Conservation (phyloP, 2,113 vertebrate genomes). For the Gadus macrocephalus region DNA sequence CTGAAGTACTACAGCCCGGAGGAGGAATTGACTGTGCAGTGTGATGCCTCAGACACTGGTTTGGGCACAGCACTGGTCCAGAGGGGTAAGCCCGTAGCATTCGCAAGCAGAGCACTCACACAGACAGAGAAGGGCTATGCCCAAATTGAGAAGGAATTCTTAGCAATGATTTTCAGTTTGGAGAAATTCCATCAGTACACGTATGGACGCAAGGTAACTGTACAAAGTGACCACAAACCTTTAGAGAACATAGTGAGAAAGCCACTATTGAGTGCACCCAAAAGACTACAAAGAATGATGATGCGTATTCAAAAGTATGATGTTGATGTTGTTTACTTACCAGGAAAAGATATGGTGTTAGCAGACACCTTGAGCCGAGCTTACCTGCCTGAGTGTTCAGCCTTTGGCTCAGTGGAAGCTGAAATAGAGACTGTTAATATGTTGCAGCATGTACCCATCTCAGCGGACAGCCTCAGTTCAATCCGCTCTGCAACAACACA, state of each 20-base stretch:
- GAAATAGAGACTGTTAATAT: conserved; percentile 26
- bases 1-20: conserved; percentile 25
- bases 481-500: conserved; percentile 13
- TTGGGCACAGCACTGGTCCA: conserved; percentile 23
- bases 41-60: conserved; percentile 27
- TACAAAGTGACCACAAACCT: conserved; percentile 34
- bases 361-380: conserved; percentile 19
- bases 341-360: conserved; percentile 10
- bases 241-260: conserved; percentile 29
- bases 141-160: conserved; percentile 30
- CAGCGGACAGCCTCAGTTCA: neutral
- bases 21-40: conserved; percentile 13
- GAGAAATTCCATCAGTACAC: conserved; percentile 36
- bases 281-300: conserved; percentile 18
- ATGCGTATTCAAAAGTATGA: conserved; percentile 22
- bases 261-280: conserved; percentile 21
- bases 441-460: conserved; percentile 25
- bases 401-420: conserved; percentile 6
- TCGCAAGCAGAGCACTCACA: conserved; percentile 28
- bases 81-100: conserved; percentile 18
- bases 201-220: conserved; percentile 21
- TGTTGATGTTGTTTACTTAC: conserved; percentile 8
- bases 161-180: conserved; percentile 20
- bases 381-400: conserved; percentile 10
- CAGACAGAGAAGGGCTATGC: conserved; percentile 25